phyloP scores from a whole-genome alignment of 2,888 invertebrate species.

The Piscicola geometra region DNA sequence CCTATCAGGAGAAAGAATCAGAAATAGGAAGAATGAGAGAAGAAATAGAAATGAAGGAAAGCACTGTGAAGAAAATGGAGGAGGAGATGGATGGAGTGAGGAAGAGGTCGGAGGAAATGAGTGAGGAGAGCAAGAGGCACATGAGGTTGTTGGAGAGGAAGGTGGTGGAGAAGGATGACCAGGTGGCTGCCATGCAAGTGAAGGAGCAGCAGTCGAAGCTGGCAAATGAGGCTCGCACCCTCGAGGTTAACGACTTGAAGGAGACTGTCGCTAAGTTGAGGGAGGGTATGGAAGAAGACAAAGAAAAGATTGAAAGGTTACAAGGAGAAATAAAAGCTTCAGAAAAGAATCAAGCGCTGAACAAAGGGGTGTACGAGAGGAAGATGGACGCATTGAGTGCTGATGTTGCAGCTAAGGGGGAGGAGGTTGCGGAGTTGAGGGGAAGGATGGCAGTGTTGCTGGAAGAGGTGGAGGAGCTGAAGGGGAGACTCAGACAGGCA shows the following conservation, averaged over 20 bases:
- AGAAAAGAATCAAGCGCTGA: not conserved
- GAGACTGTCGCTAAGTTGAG: not conserved
- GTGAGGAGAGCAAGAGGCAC: not conserved
- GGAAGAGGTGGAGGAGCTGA: constrained; percentile 3
- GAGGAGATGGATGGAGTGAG: not conserved
- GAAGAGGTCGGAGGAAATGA: not conserved
- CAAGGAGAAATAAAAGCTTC: not conserved
- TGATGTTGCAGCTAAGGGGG: constrained; percentile 8
- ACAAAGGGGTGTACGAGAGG: constrained; percentile 35
- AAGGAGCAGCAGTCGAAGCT: no score
- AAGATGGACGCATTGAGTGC: constrained; percentile 10
- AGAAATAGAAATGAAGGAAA: not conserved
- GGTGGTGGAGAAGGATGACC: no score
- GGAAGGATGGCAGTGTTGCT: not conserved
- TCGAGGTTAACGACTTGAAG: not conserved
- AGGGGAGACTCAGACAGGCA: not conserved
- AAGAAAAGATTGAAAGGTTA: not conserved
- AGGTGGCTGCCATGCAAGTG: no score
- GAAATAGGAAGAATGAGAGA: not conserved
- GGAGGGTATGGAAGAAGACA: not conserved
- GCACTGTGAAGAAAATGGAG: not conserved
- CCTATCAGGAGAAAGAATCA: not conserved
- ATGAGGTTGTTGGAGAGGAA: not conserved
- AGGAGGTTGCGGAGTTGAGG: constrained; percentile 15
- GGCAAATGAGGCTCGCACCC: no score